Conservation (phyloP, 2,888 invertebrate genomes). For the Apodemia mormo region DNA sequence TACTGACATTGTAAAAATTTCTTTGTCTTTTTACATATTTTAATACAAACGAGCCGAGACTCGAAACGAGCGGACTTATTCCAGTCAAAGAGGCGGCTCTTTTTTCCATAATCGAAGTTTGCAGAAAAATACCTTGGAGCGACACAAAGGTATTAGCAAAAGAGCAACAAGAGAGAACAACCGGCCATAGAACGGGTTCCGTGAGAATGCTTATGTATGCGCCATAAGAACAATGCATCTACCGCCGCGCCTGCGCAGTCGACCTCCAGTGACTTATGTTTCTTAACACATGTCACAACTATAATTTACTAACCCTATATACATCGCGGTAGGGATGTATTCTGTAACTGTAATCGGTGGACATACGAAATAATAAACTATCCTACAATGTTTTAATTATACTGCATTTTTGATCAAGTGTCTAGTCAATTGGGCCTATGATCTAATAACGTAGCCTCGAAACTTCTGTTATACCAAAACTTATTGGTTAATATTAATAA, state of each 20-base stretch:
- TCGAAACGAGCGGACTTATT: conserved; percentile 44
- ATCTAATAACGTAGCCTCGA: no score
- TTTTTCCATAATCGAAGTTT: conserved; percentile 61
- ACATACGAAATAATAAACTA: neutral
- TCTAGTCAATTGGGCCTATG: no score
- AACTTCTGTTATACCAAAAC: no score
- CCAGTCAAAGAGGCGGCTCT: conserved; percentile 56
- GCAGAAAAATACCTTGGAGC: conserved; percentile 60
- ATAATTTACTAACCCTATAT: conserved; percentile 39
- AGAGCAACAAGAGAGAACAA: conserved; percentile 59
- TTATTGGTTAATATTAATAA: no score
- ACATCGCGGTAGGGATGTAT: conserved; percentile 24
- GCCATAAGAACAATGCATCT: conserved; percentile 56
- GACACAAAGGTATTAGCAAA: conserved; percentile 65
- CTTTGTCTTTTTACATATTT: conserved; percentile 30
- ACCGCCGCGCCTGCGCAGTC: conserved; percentile 43
- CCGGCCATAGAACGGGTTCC: conserved; percentile 60
- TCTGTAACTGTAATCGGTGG: neutral
- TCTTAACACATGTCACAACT: conserved; percentile 51
- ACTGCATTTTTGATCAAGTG: no score
- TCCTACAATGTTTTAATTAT: no score
- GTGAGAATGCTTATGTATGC: conserved; percentile 69
- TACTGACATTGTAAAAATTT: conserved; percentile 15
- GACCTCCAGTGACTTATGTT: conserved; percentile 50
- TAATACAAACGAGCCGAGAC: conserved; percentile 24